These are phyloP conservation scores for Zaprionus taronus DNA, from an alignment of 1,140 invertebrate genomes.

Conservation along the genomic window DNA sequence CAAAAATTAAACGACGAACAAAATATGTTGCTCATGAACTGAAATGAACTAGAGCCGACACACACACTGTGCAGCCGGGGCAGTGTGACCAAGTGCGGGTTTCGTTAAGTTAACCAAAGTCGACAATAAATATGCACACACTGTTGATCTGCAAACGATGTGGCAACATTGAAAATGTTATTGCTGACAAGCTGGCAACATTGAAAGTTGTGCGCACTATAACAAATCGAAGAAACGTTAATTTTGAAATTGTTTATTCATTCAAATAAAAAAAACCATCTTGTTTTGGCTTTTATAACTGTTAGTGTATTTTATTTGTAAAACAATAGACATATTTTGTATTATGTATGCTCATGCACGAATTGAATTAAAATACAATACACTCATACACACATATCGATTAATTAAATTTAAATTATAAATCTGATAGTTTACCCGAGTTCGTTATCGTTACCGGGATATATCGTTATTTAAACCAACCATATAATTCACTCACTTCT, in stretches of 20 bases:
- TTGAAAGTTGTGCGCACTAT: not conserved
- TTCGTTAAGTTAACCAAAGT: not conserved
- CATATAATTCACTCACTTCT: slow-evolving; percentile 30
- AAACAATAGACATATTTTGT: slow-evolving; percentile 46
- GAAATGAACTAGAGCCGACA: slow-evolving; percentile 50
- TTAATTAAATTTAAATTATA: slow-evolving; percentile 32
- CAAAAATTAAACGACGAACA: slow-evolving; percentile 74
- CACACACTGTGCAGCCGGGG: slow-evolving; percentile 16
- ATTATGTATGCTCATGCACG: slow-evolving; percentile 38
- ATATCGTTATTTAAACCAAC: slow-evolving; percentile 17
- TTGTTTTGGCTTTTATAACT: slow-evolving; percentile 34
- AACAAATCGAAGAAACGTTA: not conserved
- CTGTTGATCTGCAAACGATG: not conserved
- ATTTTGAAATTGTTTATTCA: not conserved
- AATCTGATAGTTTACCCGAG: slow-evolving; percentile 27
- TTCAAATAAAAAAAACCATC: not conserved
- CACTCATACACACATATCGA: slow-evolving; percentile 34
- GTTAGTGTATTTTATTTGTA: slow-evolving; percentile 49
- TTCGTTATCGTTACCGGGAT: not conserved
- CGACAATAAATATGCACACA: not conserved
- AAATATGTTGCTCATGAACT: slow-evolving; percentile 63
- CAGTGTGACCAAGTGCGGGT: slow-evolving; percentile 28
- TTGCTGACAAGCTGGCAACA: not conserved
- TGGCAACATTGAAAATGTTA: not conserved
- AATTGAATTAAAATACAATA: slow-evolving; percentile 41